phyloP scores from a whole-genome alignment of 2,888 invertebrate species.

The Dioctria rufipes region DNA sequence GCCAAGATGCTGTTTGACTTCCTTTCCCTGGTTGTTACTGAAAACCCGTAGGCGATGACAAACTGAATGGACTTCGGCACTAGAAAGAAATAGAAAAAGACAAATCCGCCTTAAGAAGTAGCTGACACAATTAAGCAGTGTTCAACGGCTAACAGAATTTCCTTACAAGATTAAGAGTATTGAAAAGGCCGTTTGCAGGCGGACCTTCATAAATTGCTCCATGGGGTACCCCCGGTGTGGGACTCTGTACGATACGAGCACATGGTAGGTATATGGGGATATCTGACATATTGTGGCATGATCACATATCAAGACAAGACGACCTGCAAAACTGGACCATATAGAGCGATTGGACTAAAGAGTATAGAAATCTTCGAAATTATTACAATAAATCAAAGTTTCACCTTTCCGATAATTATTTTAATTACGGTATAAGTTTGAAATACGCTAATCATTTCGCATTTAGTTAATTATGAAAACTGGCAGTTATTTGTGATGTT shows the following conservation, averaged over 20 bases:
- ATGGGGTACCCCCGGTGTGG: conserved; percentile 3
- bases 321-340: conserved; percentile 35
- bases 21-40: conserved; percentile 21
- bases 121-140: conserved; percentile 43
- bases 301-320: conserved; percentile 10
- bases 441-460: too few species aligned
- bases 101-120: conserved; percentile 50
- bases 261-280: not conserved
- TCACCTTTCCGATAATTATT: too few species aligned
- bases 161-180: conserved; percentile 44
- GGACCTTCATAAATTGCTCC: conserved; percentile 30
- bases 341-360: not conserved
- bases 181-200: conserved; percentile 32
- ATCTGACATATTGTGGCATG: not conserved
- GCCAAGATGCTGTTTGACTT: conserved; percentile 34
- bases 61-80: conserved; percentile 26
- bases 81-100: conserved; percentile 39
- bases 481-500: too few species aligned
- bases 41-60: conserved; percentile 45
- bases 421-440: too few species aligned
- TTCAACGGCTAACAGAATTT: conserved; percentile 42
- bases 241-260: conserved; percentile 10
- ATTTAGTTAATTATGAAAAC: too few species aligned
- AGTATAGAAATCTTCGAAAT: too few species aligned
- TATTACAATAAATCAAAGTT: too few species aligned